phyloP scores from a whole-genome alignment of 2,888 invertebrate species.

The Sminthurinus aureus region DNA sequence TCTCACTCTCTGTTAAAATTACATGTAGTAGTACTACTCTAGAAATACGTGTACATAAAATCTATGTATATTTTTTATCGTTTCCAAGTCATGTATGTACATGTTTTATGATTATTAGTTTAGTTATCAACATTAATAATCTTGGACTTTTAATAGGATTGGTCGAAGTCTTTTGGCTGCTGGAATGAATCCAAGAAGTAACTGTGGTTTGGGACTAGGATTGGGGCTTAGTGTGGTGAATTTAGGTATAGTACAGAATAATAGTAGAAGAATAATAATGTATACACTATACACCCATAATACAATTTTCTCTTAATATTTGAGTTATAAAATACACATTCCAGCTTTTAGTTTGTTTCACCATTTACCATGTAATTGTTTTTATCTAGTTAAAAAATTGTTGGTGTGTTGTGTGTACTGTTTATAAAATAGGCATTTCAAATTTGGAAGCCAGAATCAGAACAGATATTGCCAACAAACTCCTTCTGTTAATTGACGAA shows the following conservation, averaged over 20 bases:
- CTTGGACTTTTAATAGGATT: conserved; percentile 63
- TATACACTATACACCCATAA: too few species aligned
- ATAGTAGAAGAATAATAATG: too few species aligned
- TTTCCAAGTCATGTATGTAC: background rate
- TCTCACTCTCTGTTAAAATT: too few species aligned
- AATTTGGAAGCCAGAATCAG: conserved; percentile 71
- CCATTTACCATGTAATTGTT: too few species aligned
- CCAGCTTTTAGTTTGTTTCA: too few species aligned
- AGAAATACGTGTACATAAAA: too few species aligned
- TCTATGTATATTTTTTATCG: too few species aligned
- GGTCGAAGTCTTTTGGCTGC: conserved; percentile 68
- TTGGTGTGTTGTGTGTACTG: too few species aligned
- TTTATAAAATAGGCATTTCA: conserved; percentile 63
- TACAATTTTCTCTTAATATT: too few species aligned
- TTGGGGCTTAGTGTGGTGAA: conserved; percentile 67
- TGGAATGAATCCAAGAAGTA: conserved; percentile 68
- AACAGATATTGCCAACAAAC: conserved; percentile 73
- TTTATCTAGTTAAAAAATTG: too few species aligned
- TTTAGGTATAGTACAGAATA: conserved; percentile 63
- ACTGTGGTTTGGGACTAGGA: conserved; percentile 63
- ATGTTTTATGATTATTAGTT: background rate
- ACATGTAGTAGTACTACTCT: too few species aligned
- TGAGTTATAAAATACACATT: too few species aligned
- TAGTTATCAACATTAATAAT: background rate
- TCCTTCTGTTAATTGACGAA: conserved; percentile 68